A percentile compares a stretch with the other conserved stretches of the same genome.
Evolutionary conservation across 2,113 vertebrate genomes (phyloP).

Genomic region (Pomatorhinus ruficollis): DNA sequence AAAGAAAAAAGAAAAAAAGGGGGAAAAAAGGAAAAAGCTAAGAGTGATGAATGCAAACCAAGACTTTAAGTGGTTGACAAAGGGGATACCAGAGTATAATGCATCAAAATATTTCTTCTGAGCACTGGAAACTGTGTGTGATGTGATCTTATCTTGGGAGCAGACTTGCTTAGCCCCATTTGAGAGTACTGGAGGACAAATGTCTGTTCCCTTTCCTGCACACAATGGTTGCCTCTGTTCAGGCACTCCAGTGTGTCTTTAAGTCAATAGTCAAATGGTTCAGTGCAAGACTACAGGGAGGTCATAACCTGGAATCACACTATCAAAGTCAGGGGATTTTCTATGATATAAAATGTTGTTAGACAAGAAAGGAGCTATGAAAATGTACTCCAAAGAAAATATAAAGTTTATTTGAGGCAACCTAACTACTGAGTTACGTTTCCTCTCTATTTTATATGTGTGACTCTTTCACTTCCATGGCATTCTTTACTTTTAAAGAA

Average conservation of each 20-base stretch:
- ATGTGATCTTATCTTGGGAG: neutral
- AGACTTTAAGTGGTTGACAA: neutral
- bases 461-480: accelerated
- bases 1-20: no score
- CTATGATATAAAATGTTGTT: neutral
- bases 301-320: neutral
- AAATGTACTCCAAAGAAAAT: neutral
- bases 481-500: neutral
- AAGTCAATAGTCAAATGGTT: neutral
- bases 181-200: neutral
- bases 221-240: neutral
- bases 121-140: neutral
- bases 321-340: neutral
- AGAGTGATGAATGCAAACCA: neutral
- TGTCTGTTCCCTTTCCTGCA: neutral
- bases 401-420: neutral
- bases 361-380: neutral
- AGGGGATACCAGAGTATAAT: neutral
- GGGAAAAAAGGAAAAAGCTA: neutral
- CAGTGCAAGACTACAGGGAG: neutral
- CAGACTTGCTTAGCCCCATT: neutral
- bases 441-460: neutral
- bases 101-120: neutral
- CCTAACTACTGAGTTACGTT: neutral
- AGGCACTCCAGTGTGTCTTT: neutral